Evolutionary conservation across 2,888 invertebrate species (phyloP).

Genomic region (Seladonia tumulorum): DNA sequence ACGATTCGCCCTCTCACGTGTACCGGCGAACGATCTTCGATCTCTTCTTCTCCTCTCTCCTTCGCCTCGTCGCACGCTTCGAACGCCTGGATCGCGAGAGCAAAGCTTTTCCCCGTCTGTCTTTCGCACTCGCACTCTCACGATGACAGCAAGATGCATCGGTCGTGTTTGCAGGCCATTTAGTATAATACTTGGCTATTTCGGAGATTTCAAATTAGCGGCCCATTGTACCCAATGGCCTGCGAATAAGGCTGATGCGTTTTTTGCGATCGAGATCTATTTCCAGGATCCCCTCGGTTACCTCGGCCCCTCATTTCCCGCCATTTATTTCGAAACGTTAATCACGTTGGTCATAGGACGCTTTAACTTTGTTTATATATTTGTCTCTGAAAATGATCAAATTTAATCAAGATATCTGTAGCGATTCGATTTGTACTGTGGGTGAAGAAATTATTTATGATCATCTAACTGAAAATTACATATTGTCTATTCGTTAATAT

Average conservation of each 20-base stretch:
- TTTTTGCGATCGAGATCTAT: background rate
- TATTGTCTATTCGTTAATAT: no score
- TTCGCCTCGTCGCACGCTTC: slow-evolving; percentile 8
- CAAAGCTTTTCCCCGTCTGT: slow-evolving; percentile 36
- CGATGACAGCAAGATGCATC: slow-evolving; percentile 55
- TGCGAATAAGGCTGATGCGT: background rate
- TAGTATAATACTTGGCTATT: slow-evolving; percentile 42
- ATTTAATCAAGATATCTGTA: no score
- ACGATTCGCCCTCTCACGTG: background rate
- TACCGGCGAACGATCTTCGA: slow-evolving; percentile 21
- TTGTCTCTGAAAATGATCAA: no score
- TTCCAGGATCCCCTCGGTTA: background rate
- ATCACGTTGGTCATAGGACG: no score
- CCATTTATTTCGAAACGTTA: background rate
- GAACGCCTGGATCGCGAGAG: slow-evolving; percentile 5
- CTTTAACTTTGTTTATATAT: no score
- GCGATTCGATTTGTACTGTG: no score
- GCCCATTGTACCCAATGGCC: background rate
- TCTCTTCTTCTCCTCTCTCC: background rate
- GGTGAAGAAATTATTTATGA: no score
- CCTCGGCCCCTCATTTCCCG: background rate
- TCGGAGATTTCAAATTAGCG: slow-evolving; percentile 29
- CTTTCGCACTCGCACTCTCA: slow-evolving; percentile 18
- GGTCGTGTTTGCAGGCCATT: slow-evolving; percentile 41
- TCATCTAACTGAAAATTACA: no score